Base-by-base conservation (phyloP, 2,888 invertebrate genomes). In the Mimas tiliae region DNA sequence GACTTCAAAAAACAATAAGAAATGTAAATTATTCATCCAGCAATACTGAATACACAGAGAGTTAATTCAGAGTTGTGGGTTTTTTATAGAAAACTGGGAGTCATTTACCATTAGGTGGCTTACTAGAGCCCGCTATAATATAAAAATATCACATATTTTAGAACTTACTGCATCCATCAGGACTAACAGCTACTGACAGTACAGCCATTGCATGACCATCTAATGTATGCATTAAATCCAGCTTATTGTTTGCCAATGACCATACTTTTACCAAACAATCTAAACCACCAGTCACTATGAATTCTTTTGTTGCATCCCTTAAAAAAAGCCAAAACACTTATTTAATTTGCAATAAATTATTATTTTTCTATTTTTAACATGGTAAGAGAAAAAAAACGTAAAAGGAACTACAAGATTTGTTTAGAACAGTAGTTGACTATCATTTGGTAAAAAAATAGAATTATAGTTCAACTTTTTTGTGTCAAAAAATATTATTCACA, bases 261-360 rank as follows among this genome's bases (percentile, higher is more conserved):
- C 99, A 99, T 38, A 98, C 96, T 94, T 98, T 98, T 0, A 99
- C 97, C 16, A 96, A 90, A 84, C 98, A 97, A 86, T 99, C 99
- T 0, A 99, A 94, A 0, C 98, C 97, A 3, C 98, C 99, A 0
- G 98, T 98, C 0, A 98, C 96, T 67, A 99, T 94, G 78, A 96
- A 96, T 79, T 97, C 95, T 68, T 85, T 86, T 27, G 88, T 83
- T 0, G 95, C 94, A 79, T 95, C 95, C 72, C 96, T 96, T 74
- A 68, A 88, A 83, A 67, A 70, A 63, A 3, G 78, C 4, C 4
- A 27, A 27, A 27, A 27, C 27, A 27, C 27, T 27, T 67, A 72
- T 33, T 62, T 64, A 16, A 47, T 62, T 42, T 51, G 7, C 58
- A 63, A 63, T 58, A 0, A 27, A 19, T 27, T 27, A 1, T 19